phyloP scores from a whole-genome alignment of 2,113 vertebrate genomes.

The Megalops atlanticus region DNA sequence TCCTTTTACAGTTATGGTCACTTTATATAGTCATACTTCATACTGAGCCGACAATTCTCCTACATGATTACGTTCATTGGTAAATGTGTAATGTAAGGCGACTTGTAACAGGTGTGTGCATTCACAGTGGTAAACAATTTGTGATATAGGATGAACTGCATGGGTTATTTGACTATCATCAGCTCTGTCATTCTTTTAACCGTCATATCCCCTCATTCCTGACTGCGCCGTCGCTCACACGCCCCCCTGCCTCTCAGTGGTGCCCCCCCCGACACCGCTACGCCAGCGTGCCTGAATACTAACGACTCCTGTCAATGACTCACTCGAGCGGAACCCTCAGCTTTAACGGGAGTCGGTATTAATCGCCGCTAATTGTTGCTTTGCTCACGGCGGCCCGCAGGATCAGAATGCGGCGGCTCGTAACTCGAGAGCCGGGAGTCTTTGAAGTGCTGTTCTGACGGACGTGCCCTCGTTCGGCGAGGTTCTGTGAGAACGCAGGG shows the following conservation, averaged over 20 bases:
- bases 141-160: no score
- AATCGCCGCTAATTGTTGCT: constrained; percentile 4
- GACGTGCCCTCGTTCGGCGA: not conserved
- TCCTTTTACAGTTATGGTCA: no score
- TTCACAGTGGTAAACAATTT: no score
- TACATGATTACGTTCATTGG: not conserved
- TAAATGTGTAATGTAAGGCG: not conserved
- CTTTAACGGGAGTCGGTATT: not conserved
- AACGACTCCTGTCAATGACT: not conserved
- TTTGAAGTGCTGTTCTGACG: not conserved
- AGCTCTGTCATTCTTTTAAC: not conserved
- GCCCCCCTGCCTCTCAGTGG: not conserved
- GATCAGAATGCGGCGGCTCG: not conserved
- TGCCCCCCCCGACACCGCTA: not conserved
- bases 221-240: not conserved
- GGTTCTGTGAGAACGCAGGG: not conserved
- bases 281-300: not conserved
- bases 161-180: no score
- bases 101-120: no score
- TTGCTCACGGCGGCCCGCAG: not conserved
- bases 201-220: not conserved
- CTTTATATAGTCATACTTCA: no score
- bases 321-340: not conserved
- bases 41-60: not conserved
- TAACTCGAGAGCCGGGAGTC: not conserved